Conservation (phyloP, 2,888 invertebrate genomes). For the Sminthurinus aureus region DNA sequence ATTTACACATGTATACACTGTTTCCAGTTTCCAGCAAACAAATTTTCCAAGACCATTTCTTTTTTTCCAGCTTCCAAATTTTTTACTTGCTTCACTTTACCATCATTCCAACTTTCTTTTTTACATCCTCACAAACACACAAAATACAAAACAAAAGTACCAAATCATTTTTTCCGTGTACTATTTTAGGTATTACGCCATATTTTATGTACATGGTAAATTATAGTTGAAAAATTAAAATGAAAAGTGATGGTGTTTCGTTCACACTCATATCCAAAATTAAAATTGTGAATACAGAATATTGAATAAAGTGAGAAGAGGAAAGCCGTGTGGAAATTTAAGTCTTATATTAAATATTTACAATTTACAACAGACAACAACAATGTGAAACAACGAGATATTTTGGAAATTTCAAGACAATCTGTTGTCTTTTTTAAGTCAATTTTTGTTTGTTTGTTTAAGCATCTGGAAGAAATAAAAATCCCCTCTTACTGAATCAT, state of each 20-base stretch:
- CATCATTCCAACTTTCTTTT: no score
- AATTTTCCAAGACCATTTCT: no score
- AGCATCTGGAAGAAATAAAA: slow-evolving; percentile 61
- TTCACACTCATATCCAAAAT: neutral
- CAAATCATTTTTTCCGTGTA: no score
- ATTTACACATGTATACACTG: neutral
- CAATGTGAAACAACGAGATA: neutral
- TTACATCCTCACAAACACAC: no score
- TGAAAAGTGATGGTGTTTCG: neutral
- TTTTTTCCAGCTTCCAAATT: neutral
- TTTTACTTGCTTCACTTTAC: no score
- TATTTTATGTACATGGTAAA: no score
- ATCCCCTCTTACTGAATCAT: slow-evolving; percentile 70
- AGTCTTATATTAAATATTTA: neutral
- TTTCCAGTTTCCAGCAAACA: no score
- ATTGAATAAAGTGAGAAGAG: slow-evolving; percentile 4
- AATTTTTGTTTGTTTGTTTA: slow-evolving; percentile 9
- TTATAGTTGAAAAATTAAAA: no score
- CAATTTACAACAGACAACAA: neutral
- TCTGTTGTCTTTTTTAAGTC: no score
- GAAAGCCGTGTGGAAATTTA: neutral
- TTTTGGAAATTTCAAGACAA: no score
- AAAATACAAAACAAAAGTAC: no score
- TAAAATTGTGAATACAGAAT: neutral
- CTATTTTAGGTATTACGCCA: no score